Evolutionary conservation across 2,888 invertebrate species (phyloP).

Genomic region (Neoitamus cyanurus): DNA sequence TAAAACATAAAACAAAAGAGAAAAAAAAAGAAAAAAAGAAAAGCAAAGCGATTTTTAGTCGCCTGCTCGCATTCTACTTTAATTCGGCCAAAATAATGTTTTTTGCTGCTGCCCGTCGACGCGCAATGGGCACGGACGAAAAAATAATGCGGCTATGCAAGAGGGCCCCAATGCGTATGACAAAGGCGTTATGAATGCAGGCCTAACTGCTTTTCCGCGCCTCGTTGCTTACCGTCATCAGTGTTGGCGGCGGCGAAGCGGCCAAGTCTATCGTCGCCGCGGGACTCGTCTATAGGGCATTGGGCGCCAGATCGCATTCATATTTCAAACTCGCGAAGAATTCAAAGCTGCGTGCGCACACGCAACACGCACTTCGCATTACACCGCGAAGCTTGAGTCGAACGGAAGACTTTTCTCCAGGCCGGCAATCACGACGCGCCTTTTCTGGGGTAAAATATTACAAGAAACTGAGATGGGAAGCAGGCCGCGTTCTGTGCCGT

Average conservation of each 20-base stretch:
- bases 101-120: not conserved
- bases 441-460: not conserved
- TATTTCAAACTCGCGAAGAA: conserved; percentile 6
- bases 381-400: not conserved
- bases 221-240: not conserved
- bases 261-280: not conserved
- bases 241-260: not conserved
- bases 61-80: conserved; percentile 11
- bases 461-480: not conserved
- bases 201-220: conserved; percentile 27
- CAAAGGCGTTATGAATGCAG: conserved; percentile 31
- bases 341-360: conserved; percentile 1
- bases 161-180: not conserved
- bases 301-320: conserved; percentile 11
- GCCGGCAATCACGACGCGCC: not conserved
- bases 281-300: not conserved
- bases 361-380: not conserved
- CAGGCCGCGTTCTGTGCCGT: not conserved
- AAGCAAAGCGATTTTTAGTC: not conserved
- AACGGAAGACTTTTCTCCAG: not conserved
- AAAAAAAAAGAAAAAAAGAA: not conserved
- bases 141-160: not conserved
- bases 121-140: not conserved
- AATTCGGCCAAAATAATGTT: conserved; percentile 10
- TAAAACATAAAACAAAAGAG: not conserved